Percentiles rank a stretch among this genome's conserved stretches.
phyloP scores from a whole-genome alignment of 2,797 vertebrate genomes.

The Artibeus jamaicensis region DNA sequence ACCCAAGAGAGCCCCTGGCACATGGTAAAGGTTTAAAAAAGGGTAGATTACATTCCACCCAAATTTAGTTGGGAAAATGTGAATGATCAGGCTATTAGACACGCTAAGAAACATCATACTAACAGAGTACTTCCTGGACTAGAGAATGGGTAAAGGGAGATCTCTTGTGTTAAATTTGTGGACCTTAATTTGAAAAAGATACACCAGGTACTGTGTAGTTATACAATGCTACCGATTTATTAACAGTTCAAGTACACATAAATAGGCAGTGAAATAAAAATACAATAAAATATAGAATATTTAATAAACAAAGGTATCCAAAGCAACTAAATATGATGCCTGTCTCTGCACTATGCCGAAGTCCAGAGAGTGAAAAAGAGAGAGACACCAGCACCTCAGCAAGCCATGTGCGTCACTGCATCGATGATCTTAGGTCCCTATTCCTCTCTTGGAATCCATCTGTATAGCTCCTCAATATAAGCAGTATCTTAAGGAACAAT shows the following conservation, averaged over 20 bases:
- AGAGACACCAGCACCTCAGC: not conserved
- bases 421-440: not conserved
- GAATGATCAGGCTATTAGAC: not conserved
- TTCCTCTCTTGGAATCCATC: not conserved
- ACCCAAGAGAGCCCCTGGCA: not conserved
- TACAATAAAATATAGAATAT: not conserved
- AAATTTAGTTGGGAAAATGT: not conserved
- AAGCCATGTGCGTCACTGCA: not conserved
- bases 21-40: not conserved
- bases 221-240: not conserved
- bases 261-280: not conserved
- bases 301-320: not conserved
- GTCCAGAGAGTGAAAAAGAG: not conserved
- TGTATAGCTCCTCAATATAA: not conserved
- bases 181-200: not conserved
- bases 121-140: not conserved
- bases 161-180: not conserved
- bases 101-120: not conserved
- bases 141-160: not conserved
- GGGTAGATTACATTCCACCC: not conserved
- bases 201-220: not conserved
- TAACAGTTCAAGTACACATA: not conserved
- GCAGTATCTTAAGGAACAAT: too few relatives aligned
- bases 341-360: not conserved
- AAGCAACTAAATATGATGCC: conserved; percentile 7